Base-by-base conservation (phyloP, 2,113 vertebrate species). In the Bos javanicus region DNA sequence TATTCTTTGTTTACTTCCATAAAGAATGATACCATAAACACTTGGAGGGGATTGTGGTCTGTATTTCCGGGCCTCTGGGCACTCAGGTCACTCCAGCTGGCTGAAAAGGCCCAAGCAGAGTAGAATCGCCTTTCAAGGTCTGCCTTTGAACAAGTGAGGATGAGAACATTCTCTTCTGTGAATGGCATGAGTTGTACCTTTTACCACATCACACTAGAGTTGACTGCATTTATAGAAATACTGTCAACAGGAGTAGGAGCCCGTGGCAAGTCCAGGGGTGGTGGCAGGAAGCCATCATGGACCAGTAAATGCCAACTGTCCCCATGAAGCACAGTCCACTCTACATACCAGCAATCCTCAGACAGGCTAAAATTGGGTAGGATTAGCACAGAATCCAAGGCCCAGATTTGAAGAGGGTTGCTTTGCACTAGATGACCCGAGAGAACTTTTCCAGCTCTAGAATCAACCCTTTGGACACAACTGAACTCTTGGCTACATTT, bases 401-500 rank as follows among this genome's bases (percentile, higher is more conserved):
- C 62, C 81, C 17, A 7, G 89, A 56, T 16, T 36, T 15, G 90
- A 93, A 95, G 84, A 96, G 52, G 50, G 92, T 94, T 92, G 39
- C 97, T 98, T 98, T 92, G 64, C 92, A 96, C 54, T 48, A 85
- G 90, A 90, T 95, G 97, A 97, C 95, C 97, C 16, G 13, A 98
- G 95, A 93, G 48, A 97, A 98, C 71, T 96, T 98, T 95, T 98
- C 76, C 94, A 96, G 48, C 2, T 1, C 33, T 71, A 97, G 71
- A 94, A 10, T 92, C 67, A 98, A 98, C 98, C 96, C 98, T 98
- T 97, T 98, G 98, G 97, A 98, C 97, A 57, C 71, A 21, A 82
- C 95, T 96, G 97, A 98, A 97, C 98, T 36, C 98, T 83, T 98
- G 98, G 98, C 98, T 87, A 17, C 46, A 30, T 97, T 98, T 98